Conservation (phyloP, 1,140 invertebrate species). For the Drosophila micromelanica region DNA sequence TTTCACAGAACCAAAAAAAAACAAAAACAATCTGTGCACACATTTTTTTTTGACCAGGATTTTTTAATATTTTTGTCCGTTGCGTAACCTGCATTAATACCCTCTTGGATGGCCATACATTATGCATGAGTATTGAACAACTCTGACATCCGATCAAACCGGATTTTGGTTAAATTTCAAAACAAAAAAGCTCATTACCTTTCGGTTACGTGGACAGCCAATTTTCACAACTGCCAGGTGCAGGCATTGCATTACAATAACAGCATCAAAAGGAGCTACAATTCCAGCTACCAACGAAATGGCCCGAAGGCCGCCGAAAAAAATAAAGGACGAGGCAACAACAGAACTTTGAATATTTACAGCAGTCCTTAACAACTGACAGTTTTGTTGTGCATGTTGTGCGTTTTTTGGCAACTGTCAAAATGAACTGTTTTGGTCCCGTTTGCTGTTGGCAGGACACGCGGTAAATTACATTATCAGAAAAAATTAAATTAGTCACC, state of each 20-base stretch:
- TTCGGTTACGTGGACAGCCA: constrained; percentile 46
- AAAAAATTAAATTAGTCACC: constrained; percentile 49
- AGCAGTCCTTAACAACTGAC: constrained; percentile 45
- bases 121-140: constrained; percentile 50
- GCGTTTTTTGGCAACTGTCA: constrained; percentile 40
- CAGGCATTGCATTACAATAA: constrained; percentile 46
- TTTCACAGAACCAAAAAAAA: too few species aligned
- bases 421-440: constrained; percentile 28
- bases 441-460: constrained; percentile 1
- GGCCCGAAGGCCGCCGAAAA: constrained; percentile 38
- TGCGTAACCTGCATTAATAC: constrained; percentile 34
- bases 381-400: constrained; percentile 35
- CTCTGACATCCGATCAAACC: constrained; percentile 2
- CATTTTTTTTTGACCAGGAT: constrained; percentile 34
- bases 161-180: constrained; percentile 28
- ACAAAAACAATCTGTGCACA: constrained; percentile 39
- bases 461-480: constrained; percentile 62
- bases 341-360: constrained; percentile 42
- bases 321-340: constrained; percentile 8
- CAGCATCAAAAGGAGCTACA: constrained; percentile 12
- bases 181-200: constrained; percentile 62
- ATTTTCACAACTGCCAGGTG: constrained; percentile 62
- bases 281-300: constrained; percentile 21
- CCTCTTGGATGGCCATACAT: constrained; percentile 48
- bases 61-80: constrained; percentile 20